Conservation (phyloP, 1,140 invertebrate genomes). For the Trichonephila clavipes region DNA sequence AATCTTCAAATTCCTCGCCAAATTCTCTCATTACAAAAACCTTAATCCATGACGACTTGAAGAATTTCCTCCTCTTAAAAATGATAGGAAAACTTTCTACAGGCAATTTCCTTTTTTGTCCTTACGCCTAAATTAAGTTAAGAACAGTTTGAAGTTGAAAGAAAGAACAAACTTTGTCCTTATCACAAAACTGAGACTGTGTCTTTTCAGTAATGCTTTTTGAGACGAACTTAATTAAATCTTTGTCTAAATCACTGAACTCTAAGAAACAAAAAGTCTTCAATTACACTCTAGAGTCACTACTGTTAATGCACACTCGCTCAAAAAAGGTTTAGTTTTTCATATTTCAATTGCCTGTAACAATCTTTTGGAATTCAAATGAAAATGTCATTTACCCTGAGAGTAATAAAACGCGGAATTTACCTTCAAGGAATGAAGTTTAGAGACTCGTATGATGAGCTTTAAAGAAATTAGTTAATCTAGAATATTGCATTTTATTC, state of each 20-base stretch:
- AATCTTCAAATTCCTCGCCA: neutral
- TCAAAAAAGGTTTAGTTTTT: neutral
- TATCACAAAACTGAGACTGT: neutral
- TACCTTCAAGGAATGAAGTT: slow-evolving; percentile 2
- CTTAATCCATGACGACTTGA: neutral
- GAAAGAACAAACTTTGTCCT: slow-evolving; percentile 21
- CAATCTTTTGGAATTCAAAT: neutral
- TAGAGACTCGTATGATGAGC: neutral
- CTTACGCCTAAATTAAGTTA: slow-evolving; percentile 11
- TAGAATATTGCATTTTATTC: neutral
- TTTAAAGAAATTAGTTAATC: slow-evolving; percentile 29
- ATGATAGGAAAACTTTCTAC: slow-evolving; percentile 2
- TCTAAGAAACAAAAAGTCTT: slow-evolving; percentile 25
- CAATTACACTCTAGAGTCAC: slow-evolving; percentile 8
- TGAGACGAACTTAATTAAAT: slow-evolving; percentile 30
- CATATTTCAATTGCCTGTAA: slow-evolving; percentile 22
- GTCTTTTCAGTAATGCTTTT: slow-evolving; percentile 28
- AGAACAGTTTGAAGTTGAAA: slow-evolving; percentile 21
- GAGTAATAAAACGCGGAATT: neutral
- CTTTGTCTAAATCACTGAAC: slow-evolving; percentile 25
- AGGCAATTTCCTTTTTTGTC: slow-evolving; percentile 19
- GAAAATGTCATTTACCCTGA: neutral
- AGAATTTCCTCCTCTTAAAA: slow-evolving; percentile 19
- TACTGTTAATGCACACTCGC: neutral
- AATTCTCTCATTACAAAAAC: slow-evolving; percentile 11